Conservation (phyloP, 2,888 invertebrate species). For the Augochlorella aurata region DNA sequence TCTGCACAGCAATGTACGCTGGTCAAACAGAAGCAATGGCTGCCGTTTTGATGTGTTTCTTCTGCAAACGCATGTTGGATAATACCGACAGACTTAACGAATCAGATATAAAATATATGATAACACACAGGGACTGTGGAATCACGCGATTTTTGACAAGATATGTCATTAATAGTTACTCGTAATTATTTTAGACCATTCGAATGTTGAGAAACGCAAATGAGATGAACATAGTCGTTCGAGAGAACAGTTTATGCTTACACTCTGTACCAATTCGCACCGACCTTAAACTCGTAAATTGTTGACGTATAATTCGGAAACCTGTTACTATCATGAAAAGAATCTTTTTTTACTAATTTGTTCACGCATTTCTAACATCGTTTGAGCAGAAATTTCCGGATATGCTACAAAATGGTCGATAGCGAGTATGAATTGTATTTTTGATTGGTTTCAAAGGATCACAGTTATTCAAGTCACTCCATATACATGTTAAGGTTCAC, state of each 20-base stretch:
- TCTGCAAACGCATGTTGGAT: slow-evolving; percentile 6
- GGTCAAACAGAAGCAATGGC: slow-evolving; percentile 7
- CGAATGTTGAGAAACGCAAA: neutral
- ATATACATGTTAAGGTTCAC: slow-evolving; percentile 9
- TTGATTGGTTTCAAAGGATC: neutral
- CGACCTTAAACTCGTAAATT: neutral
- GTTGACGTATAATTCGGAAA: neutral
- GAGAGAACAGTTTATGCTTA: slow-evolving; percentile 59
- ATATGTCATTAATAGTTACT: neutral
- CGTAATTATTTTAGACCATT: neutral
- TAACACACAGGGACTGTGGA: slow-evolving; percentile 1
- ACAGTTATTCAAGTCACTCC: neutral
- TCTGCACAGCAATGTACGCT: slow-evolving; percentile 11
- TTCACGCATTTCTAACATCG: neutral
- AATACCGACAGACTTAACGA: neutral
- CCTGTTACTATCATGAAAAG: neutral
- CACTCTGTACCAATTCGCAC: slow-evolving; percentile 30
- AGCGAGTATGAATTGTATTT: neutral
- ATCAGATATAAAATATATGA: neutral
- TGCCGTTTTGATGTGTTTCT: neutral
- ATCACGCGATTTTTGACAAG: neutral
- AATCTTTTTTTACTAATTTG: neutral
- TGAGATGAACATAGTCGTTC: neutral
- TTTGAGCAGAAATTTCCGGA: neutral
- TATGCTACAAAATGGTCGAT: neutral